Evolutionary conservation across 2,888 invertebrate species (phyloP).

Genomic region (Mesopsocus fuscifrons): DNA sequence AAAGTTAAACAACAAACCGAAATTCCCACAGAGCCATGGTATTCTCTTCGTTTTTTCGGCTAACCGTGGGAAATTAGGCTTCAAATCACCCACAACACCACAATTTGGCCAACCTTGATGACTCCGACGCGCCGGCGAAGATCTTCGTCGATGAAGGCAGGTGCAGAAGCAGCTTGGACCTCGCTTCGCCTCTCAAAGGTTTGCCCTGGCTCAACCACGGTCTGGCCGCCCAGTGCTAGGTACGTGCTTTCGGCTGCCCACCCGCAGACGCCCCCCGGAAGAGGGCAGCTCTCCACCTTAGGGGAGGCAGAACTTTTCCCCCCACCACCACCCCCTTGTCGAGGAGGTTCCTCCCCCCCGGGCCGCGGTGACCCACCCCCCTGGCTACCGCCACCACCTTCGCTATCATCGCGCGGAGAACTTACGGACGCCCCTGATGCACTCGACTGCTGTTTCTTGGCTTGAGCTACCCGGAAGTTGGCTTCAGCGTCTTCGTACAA

Average conservation of each 20-base stretch:
- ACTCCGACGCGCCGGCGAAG: too few species aligned
- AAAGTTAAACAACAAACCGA: neutral
- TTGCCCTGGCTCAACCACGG: neutral
- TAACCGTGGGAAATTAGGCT: too few species aligned
- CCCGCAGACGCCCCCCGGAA: conserved; percentile 62
- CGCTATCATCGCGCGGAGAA: conserved; percentile 14
- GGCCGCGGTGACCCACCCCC: conserved; percentile 12
- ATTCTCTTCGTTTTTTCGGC: too few species aligned
- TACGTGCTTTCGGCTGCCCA: conserved; percentile 70
- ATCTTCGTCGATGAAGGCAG: too few species aligned
- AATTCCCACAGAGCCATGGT: too few species aligned
- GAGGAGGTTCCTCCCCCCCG: conserved; percentile 13
- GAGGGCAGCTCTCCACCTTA: conserved; percentile 25
- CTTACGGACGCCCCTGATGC: conserved; percentile 2
- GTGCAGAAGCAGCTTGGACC: too few species aligned
- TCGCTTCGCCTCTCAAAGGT: neutral
- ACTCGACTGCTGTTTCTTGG: neutral
- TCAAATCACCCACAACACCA: too few species aligned
- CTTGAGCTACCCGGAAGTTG: neutral
- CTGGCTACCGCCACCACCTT: conserved; percentile 13
- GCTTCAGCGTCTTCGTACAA: conserved; percentile 15
- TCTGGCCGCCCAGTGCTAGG: conserved; percentile 22
- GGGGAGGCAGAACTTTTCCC: conserved; percentile 38
- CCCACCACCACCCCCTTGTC: conserved; percentile 10
- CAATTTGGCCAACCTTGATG: too few species aligned